These are phyloP conservation scores for Trochalopteron elliotii DNA, from an alignment of 2,113 vertebrate genomes.

Conservation along the genomic window DNA sequence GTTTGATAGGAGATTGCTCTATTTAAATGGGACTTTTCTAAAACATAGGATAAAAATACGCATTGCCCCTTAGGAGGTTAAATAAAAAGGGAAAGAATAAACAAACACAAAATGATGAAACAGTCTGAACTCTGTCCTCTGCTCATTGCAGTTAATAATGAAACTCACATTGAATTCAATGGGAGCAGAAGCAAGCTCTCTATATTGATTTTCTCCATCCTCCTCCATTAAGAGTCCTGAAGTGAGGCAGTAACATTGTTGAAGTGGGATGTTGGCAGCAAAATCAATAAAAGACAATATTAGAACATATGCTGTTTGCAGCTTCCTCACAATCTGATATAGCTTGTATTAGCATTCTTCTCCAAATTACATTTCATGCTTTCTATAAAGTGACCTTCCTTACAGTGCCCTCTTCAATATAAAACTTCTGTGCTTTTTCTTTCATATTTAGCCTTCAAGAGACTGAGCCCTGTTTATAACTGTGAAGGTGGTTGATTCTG, in stretches of 20 bases:
- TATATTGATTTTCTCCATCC: constrained; percentile 69
- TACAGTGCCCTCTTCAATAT: constrained; percentile 7
- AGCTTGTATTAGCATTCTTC: constrained; percentile 38
- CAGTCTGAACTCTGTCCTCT: constrained; percentile 42
- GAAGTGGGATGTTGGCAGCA: constrained; percentile 62
- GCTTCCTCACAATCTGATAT: constrained; percentile 51
- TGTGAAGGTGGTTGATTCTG: neutral
- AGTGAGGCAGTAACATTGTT: constrained; percentile 55
- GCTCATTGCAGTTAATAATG: constrained; percentile 54
- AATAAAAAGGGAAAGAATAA: constrained; percentile 37
- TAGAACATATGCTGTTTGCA: constrained; percentile 61
- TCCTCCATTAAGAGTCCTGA: constrained; percentile 64
- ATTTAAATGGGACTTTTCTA: neutral
- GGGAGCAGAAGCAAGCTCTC: constrained; percentile 48
- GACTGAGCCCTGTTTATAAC: neutral
- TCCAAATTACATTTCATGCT: constrained; percentile 39
- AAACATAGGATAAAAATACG: neutral
- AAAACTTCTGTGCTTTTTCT: neutral
- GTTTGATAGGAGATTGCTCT: neutral
- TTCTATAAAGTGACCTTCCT: constrained; percentile 43
- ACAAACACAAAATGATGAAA: constrained; percentile 13
- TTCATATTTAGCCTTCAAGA: constrained; percentile 7
- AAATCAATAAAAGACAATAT: constrained; percentile 69
- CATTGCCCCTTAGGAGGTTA: constrained; percentile 1
- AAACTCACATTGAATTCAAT: constrained; percentile 29